Evolutionary conservation across 2,113 vertebrate genomes (phyloP).

Genomic region (Heterochromis multidens): DNA sequence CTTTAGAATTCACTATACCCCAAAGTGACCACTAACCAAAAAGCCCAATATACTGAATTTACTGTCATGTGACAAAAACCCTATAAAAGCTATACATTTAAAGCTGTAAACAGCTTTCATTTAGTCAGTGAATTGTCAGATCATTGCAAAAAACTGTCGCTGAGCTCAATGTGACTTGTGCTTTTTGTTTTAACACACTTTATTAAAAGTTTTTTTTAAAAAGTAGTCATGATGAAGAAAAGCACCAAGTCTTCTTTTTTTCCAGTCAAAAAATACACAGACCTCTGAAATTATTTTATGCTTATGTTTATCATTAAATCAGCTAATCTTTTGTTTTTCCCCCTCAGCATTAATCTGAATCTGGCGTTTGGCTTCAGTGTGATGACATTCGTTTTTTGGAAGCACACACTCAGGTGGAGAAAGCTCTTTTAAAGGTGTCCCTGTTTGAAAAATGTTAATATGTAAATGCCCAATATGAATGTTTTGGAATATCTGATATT

Average conservation of each 20-base stretch:
- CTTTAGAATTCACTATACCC: no score
- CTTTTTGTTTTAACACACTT: no score
- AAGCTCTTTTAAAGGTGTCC: neutral
- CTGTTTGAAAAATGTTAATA: constrained; percentile 1
- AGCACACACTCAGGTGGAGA: neutral
- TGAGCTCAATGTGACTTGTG: no score
- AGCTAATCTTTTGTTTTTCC: neutral
- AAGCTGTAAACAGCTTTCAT: no score
- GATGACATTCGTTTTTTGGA: neutral
- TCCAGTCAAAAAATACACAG: neutral
- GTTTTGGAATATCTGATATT: constrained; percentile 18
- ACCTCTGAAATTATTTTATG: neutral
- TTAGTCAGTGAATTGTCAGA: no score
- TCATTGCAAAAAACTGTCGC: no score
- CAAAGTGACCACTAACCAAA: no score
- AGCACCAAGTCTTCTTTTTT: neutral
- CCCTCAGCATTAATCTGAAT: neutral
- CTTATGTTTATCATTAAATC: neutral
- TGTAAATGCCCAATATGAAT: constrained; percentile 1
- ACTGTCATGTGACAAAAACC: no score
- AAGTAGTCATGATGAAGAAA: neutral
- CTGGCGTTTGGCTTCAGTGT: neutral
- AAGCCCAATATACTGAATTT: no score
- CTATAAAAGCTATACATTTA: no score
- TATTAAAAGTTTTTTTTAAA: no score